Base-by-base conservation (phyloP, 1,140 invertebrate genomes). In the Dinoponera quadriceps region DNA sequence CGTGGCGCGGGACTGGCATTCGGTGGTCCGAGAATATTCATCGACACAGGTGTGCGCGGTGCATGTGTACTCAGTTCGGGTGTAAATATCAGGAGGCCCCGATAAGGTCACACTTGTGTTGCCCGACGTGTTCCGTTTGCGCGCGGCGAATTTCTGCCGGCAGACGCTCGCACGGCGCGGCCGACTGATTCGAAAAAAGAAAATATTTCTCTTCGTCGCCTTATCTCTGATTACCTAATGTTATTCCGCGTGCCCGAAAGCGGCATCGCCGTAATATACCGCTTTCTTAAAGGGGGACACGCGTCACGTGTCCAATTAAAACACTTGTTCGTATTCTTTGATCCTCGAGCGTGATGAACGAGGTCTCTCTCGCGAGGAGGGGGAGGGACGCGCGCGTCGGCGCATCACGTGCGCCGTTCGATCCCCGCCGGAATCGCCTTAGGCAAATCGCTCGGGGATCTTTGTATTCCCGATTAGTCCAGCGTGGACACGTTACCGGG, bases 101-200 rank as follows among this genome's bases (percentile, higher is more conserved):
- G 75, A 80, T 80, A 80, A 80, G n/a, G 51, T 71, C 33, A 57
- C 75, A 80, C 65, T 69, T 80, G 75, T 80, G 51, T 33, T 57
- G 51, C 22, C 22, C 18, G 63, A 75, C 38, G 51, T 27, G 27
- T 3, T 33, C 2, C 13, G 13, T n/a, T n/a, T n/a, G n/a, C n/a
- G 51, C n/a, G 0, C 48, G 68, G 25, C 49, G 18, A 69, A 57
- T 44, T 57, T 57, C 57, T 69, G 51, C 44, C 51, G n/a, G 14
- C 33, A 68, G 1, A 18, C 38, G n/a, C n/a, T n/a, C 5, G 29
- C 4, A 44, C 11, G 38, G 7, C 38, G 38, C 51, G 18, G 13
- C 29, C 44, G 1, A 18, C 38, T 62, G 11, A 33, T 11, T 4
- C 51, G 51, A 55, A 44, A 38, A 78, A 68, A 57, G 27, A n/a